Conservation (phyloP, 2,113 vertebrate genomes). For the Tragulus kanchil region DNA sequence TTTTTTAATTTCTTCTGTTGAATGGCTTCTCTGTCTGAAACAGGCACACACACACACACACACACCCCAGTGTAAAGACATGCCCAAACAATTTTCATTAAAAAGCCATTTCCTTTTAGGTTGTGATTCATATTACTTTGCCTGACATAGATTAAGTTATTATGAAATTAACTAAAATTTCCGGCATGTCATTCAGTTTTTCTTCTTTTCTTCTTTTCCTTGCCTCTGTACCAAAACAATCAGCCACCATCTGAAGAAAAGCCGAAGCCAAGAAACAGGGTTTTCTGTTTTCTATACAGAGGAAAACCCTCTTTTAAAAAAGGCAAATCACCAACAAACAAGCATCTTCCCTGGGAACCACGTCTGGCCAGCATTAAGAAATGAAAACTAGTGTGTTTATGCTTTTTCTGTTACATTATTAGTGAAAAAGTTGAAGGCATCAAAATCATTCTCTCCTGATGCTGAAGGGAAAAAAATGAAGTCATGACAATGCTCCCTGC, state of each 20-base stretch:
- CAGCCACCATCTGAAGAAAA: constrained; percentile 12
- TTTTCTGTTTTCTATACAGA: constrained; percentile 39
- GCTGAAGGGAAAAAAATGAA: constrained; percentile 47
- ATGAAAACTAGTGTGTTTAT: constrained; percentile 53
- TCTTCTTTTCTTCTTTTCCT: constrained; percentile 58
- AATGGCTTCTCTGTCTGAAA: constrained; percentile 58
- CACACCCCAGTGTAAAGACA: constrained; percentile 7
- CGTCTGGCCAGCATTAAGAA: constrained; percentile 56
- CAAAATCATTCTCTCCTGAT: constrained; percentile 70
- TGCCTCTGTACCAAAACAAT: constrained; percentile 30
- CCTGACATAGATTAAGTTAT: constrained; percentile 80
- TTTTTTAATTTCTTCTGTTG: background rate
- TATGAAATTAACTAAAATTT: constrained; percentile 82
- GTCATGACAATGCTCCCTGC: constrained; percentile 58
- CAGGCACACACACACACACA: background rate
- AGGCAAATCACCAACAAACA: constrained; percentile 66
- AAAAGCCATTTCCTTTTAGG: constrained; percentile 81
- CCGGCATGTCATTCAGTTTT: constrained; percentile 57
- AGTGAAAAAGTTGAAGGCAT: constrained; percentile 69
- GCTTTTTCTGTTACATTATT: background rate
- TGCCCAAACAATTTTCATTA: constrained; percentile 79
- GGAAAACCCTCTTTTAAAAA: constrained; percentile 62
- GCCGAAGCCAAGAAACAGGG: constrained; percentile 38
- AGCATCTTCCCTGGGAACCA: constrained; percentile 47
- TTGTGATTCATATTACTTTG: constrained; percentile 81